Conservation (phyloP, 2,797 vertebrate genomes). For the Danio tinwini region DNA sequence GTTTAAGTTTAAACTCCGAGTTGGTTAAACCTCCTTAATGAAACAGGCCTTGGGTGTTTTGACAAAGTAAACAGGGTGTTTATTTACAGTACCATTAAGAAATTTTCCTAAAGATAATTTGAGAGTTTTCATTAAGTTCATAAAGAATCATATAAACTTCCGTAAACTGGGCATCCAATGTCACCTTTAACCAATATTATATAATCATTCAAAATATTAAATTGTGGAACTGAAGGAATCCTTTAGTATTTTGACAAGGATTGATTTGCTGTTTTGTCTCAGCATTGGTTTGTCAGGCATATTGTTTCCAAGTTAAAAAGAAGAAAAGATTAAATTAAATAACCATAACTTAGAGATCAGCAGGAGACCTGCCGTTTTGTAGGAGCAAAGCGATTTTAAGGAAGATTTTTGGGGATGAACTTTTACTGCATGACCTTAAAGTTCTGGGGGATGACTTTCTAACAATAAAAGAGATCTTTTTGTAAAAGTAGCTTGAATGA, state of each 20-base stretch:
- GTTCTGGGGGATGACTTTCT: constrained; percentile 29
- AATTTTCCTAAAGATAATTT: too few species aligned
- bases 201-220: background rate
- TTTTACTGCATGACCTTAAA: constrained; percentile 38
- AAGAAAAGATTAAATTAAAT: background rate
- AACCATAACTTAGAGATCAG: constrained; percentile 1
- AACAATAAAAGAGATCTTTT: constrained; percentile 9
- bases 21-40: too few species aligned
- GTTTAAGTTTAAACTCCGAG: too few species aligned
- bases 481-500: constrained; percentile 31
- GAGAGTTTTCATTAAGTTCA: too few species aligned
- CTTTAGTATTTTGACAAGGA: constrained; percentile 9
- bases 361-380: constrained; percentile 1
- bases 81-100: too few species aligned
- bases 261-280: constrained; percentile 11
- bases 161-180: too few species aligned
- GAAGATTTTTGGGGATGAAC: constrained; percentile 15
- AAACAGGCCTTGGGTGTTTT: too few species aligned
- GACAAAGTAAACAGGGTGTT: too few species aligned
- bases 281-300: background rate
- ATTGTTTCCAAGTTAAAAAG: background rate
- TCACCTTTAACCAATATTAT: too few species aligned
- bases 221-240: background rate
- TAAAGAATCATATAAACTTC: too few species aligned
- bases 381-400: background rate